A percentile compares a stretch with the other conserved stretches of the same genome.
phyloP scores from a whole-genome alignment of 2,888 invertebrate genomes.

The Gibbula magus region DNA sequence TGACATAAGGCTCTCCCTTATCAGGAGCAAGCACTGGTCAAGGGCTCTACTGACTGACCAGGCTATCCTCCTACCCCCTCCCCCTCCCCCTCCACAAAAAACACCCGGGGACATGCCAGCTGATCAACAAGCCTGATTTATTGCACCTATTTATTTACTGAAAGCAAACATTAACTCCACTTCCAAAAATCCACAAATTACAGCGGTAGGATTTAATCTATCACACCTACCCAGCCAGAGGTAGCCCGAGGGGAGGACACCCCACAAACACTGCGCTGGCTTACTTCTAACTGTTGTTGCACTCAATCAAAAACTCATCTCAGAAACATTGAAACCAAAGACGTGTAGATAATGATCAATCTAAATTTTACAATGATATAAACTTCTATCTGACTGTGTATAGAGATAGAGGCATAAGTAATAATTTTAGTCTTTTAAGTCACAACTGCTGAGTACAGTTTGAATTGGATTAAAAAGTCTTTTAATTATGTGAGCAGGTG shows the following conservation, averaged over 20 bases:
- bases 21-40: not conserved
- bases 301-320: slow-evolving; percentile 6
- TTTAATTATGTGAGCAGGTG: no score
- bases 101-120: slow-evolving; percentile 10
- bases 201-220: slow-evolving; percentile 10
- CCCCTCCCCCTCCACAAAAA: not conserved
- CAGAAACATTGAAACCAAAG: not conserved
- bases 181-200: slow-evolving; percentile 18
- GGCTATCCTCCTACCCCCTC: not conserved
- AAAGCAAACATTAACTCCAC: slow-evolving; percentile 25
- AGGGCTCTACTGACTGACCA: not conserved
- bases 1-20: slow-evolving; percentile 11
- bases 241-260: not conserved
- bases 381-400: no score
- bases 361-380: no score
- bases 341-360: not conserved
- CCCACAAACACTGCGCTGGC: not conserved
- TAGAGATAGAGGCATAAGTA: no score
- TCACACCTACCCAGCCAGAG: slow-evolving; percentile 12
- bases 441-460: no score
- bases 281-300: not conserved
- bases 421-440: no score
- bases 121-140: slow-evolving; percentile 18
- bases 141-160: slow-evolving; percentile 17
- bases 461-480: no score